Evolutionary conservation across 2,113 vertebrate genomes (phyloP), one percentile per base, ranked within the genome.

Genomic region (Synodontis membranacea): DNA sequence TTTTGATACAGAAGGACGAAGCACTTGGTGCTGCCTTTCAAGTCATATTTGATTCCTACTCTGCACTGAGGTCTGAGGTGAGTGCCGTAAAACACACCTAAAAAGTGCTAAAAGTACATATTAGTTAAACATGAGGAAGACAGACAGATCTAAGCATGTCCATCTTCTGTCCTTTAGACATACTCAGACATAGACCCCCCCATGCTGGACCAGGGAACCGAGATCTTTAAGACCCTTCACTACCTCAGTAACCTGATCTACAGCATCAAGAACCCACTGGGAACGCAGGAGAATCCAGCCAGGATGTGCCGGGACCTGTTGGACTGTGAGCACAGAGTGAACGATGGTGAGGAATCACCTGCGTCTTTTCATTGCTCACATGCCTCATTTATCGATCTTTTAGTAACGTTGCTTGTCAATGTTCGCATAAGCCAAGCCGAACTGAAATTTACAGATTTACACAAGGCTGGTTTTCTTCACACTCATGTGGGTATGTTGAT

Each of bases 241-340:
- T 97, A 98, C 94, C 97, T 99, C 96, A 99, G 96, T 96, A 96
- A 94, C 89, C 96, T 99, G 93, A 96, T 99, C 93, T 97, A 98
- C 89, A 98, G 96, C 94, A 97, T 99, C 86, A 98, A 97, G 91
- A 97, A 96, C 90, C 98, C 98, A 15, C 93, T 98, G 91, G 98
- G 98, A 87, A 98, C 96, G 75, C 97, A 94, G 37, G 95, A 97
- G 82, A 98, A 98, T 87, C 98, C 98, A 0, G 97, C 97, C 83
- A 96, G 98, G 34, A 96, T 99, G 94, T 99, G 98, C 93, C 92
- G 97, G 90, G 98, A 99, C 93, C 97, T 99, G 88, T 95, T 96
- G 95, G 96, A 97, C 94, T 99, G 98, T 93, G 97, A 99, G 92
- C 97, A 97, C 92, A 96, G 93, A 92, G 94, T 97, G 95, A 91